phyloP scores from a whole-genome alignment of 2,888 invertebrate species.

The Microctonus brassicae region DNA sequence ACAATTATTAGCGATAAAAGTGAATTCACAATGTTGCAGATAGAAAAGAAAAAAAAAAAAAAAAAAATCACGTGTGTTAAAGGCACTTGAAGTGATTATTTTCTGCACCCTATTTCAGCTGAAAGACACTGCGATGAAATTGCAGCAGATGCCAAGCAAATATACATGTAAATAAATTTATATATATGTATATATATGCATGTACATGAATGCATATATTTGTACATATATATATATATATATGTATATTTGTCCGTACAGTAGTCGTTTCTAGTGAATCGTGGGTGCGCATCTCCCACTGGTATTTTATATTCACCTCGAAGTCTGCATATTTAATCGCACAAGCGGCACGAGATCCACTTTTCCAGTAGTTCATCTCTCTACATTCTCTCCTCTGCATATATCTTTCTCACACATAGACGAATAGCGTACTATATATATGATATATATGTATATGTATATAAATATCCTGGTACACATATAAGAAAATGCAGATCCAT shows the following conservation, averaged over 20 bases:
- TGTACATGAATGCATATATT: too few species aligned
- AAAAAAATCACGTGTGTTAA: neutral
- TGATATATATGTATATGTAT: too few species aligned
- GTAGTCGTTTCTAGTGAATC: constrained; percentile 4
- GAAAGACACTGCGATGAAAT: neutral
- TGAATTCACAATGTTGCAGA: too few species aligned
- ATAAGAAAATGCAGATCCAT: too few species aligned
- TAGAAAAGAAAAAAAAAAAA: neutral
- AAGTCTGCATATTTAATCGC: constrained; percentile 65
- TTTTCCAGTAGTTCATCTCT: constrained; percentile 59
- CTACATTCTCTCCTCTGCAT: constrained; percentile 12
- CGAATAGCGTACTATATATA: too few species aligned
- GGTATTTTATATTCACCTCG: constrained; percentile 63
- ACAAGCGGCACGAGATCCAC: constrained; percentile 56
- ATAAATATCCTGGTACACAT: too few species aligned
- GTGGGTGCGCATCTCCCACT: constrained; percentile 37
- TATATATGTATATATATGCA: neutral
- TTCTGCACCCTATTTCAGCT: neutral
- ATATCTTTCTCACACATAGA: neutral
- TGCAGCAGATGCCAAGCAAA: neutral
- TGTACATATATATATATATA: neutral
- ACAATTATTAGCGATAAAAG: neutral
- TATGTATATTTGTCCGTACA: neutral
- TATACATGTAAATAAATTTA: neutral
- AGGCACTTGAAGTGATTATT: neutral